A percentile compares a stretch with the other conserved stretches of the same genome.
Conservation (phyloP, 2,888 invertebrate genomes). For the Lymantria dispar region DNA sequence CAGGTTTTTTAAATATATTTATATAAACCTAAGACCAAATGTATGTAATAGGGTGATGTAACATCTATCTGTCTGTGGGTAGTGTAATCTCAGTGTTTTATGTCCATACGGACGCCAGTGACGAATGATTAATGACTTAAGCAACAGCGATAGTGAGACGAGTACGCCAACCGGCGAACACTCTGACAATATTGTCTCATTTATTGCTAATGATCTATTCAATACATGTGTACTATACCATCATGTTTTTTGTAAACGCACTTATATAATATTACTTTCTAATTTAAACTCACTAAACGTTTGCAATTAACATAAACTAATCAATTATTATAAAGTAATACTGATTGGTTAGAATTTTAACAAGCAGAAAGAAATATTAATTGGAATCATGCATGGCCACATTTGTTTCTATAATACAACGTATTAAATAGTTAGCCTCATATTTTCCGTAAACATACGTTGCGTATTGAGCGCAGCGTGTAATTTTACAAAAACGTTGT, state of each 20-base stretch:
- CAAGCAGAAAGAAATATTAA: conserved; percentile 13
- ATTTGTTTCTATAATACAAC: conserved; percentile 35
- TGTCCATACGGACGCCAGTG: conserved; percentile 56
- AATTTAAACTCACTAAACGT: conserved; percentile 39
- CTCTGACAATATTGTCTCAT: conserved; percentile 71
- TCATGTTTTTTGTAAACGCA: conserved; percentile 16
- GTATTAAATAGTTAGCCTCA: conserved; percentile 44
- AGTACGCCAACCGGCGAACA: conserved; percentile 42
- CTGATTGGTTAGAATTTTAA: conserved; percentile 13
- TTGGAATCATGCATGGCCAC: conserved; percentile 17
- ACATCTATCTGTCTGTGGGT: conserved; percentile 44
- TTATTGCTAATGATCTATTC: conserved; percentile 75
- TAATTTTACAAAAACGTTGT: conserved; percentile 75
- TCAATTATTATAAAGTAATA: conserved; percentile 12
- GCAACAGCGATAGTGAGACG: conserved; percentile 52
- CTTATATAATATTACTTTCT: conserved; percentile 52
- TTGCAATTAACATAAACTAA: conserved; percentile 39
- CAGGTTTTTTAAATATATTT: no score
- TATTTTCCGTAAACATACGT: conserved; percentile 66
- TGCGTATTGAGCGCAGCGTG: conserved; percentile 52
- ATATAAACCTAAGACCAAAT: conserved; percentile 42
- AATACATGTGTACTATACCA: conserved; percentile 37
- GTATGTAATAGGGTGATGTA: conserved; percentile 55
- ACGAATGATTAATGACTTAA: conserved; percentile 66
- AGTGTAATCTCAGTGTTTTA: conserved; percentile 68